Evolutionary conservation across 2,113 vertebrate species (phyloP).

Genomic region (Nycticryphes semicollaris): DNA sequence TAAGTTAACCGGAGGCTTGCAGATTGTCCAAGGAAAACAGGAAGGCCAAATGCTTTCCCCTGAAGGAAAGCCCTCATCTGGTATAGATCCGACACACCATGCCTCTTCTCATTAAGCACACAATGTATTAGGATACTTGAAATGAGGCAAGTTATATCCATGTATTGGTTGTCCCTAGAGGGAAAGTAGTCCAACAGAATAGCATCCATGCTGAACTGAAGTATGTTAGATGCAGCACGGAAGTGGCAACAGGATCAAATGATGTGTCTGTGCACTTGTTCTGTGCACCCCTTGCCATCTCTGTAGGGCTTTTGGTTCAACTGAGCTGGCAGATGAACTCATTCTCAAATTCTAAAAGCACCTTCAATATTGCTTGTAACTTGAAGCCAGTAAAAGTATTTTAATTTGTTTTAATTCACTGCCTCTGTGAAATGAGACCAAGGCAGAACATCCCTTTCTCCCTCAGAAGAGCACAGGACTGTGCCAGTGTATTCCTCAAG

Average conservation of each 20-base stretch:
- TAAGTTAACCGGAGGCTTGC: not conserved
- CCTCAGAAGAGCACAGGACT: not conserved
- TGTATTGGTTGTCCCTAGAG: not conserved
- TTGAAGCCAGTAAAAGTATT: not conserved
- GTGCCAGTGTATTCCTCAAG: not conserved
- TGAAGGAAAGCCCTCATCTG: not conserved
- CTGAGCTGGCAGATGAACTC: not conserved
- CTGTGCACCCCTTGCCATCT: not conserved
- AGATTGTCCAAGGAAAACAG: not conserved
- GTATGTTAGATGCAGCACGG: not conserved
- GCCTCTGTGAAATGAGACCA: not conserved
- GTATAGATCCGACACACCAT: not conserved
- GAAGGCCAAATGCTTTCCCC: not conserved
- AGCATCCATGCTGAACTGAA: not conserved
- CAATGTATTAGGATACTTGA: not conserved
- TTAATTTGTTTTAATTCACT: constrained; percentile 9
- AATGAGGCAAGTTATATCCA: not conserved
- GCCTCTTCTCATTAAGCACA: not conserved
- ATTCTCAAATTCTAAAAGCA: not conserved
- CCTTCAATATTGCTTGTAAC: not conserved
- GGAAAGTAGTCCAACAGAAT: not conserved
- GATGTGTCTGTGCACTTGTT: not conserved
- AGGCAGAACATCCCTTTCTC: not conserved
- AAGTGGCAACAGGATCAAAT: not conserved
- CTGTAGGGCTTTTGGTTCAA: not conserved